Base-by-base conservation (phyloP, 2,113 vertebrate genomes). In the Pseudorectes ferrugineus region DNA sequence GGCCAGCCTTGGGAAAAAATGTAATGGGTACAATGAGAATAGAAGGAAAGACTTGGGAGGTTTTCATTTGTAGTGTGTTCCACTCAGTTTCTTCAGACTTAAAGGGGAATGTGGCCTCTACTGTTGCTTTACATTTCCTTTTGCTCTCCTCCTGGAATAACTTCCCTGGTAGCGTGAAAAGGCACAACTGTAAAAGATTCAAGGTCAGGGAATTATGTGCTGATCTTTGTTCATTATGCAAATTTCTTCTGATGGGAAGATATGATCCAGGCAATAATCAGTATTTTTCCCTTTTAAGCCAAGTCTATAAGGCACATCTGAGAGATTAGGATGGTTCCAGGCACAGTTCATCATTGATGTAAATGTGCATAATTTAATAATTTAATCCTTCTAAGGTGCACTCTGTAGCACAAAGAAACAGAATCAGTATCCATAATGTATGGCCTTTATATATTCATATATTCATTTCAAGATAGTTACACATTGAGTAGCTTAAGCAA, bases 361-460 rank as follows among this genome's bases (percentile, higher is more conserved):
- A 83, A 93, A 93, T 80, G 55, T 79, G 55, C 55, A 76, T 92
- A 91, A 88, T 85, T 95, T 90, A 97, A 79, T 93, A 95, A 89
- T 70, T 85, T 85, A 88, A 54, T 86, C 61, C 59, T 94, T 81
- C 80, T 42, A 84, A 84, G 61, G 72, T 84, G 63, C 21, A 78
- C 48, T 83, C 67, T 29, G 29, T 16, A 90, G 61, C 28, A 83
- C 55, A 92, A 89, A 70, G 75, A 89, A 90, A 85, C 46, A 86
- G 78, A 82, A 77, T 61, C 43, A 65, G 48, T 71, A 95, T 78
- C 83, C 67, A 85, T 92, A 92, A 94, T 86, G 45, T 38, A 81
- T 75, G 61, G 24, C 6, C 7, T 65, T 88, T 87, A 79, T 31
- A 61, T 40, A 92, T 89, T 88, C 78, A 94, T 88, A 54, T 61